Evolutionary conservation across 2,797 vertebrate genomes (phyloP).

Genomic region (Coregonus sp.): DNA sequence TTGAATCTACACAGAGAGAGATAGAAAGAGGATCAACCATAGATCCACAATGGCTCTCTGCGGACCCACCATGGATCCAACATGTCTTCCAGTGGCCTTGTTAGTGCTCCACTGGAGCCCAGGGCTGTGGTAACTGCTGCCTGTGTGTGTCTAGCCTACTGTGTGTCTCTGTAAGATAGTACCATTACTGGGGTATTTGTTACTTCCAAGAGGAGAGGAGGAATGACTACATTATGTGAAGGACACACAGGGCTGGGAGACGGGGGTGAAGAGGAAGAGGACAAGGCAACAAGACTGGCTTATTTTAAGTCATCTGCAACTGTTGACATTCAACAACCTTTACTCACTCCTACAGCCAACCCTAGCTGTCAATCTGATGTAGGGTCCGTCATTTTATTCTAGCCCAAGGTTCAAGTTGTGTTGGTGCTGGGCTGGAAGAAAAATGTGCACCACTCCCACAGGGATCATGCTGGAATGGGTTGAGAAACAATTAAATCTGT

Average conservation of each 20-base stretch:
- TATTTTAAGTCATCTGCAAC: neutral
- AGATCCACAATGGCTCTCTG: neutral
- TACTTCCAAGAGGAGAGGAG: conserved; percentile 12
- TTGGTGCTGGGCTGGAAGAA: neutral
- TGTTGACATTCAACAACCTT: neutral
- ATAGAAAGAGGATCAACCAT: neutral
- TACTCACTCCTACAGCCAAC: neutral
- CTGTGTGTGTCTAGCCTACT: neutral
- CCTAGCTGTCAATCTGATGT: neutral
- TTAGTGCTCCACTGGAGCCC: neutral
- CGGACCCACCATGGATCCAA: neutral
- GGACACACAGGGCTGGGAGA: neutral
- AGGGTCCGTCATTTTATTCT: neutral
- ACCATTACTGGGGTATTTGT: conserved; percentile 38
- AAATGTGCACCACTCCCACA: too few relatives aligned
- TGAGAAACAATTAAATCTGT: too few relatives aligned
- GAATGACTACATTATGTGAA: too few relatives aligned
- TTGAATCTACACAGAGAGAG: conserved; percentile 71
- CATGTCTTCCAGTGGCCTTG: neutral
- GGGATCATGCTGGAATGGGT: too few relatives aligned
- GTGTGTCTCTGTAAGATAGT: conserved; percentile 11
- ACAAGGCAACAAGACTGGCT: neutral
- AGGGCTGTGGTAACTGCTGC: neutral
- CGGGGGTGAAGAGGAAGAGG: neutral
- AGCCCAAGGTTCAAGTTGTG: neutral